Base-by-base conservation (phyloP, 1,140 invertebrate species). In the Chironomus striatipennis region DNA sequence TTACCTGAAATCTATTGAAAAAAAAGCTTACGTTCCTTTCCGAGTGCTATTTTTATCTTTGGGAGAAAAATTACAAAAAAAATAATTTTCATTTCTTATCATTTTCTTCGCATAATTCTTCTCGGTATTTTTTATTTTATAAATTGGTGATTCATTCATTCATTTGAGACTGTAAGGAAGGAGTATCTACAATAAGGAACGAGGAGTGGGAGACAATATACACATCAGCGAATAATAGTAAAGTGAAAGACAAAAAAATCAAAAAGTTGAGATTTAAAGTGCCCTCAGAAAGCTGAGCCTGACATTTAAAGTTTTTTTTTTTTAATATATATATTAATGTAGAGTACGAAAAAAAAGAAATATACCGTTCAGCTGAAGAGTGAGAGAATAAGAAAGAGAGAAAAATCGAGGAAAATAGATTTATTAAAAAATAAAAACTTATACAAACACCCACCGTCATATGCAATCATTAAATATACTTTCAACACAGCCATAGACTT, bases 371-470 rank as follows among this genome's bases (percentile, higher is more conserved):
- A 57, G 47, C 47, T 57, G n/a, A 57, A 57, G 47, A 57, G 12
- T 1, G 24, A 34, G 24, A 34, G 24, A 34, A 5, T 2, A 5
- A 34, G 24, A 2, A 5, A 57, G 47, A 57, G 15, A 57, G 12
- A 57, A 15, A n/a, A n/a, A 57, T 57, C n/a, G 47, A 57, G 47
- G 47, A 57, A 57, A 57, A 57, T 57, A 57, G 47, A 57, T 57
- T 57, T 57, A 57, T 57, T 57, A 57, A n/a, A n/a, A n/a, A n/a
- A n/a, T n/a, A n/a, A n/a, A n/a, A 34, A 57, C 47, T 57, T 57
- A 57, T 57, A 57, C 47, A 57, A 57, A 57, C 47, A 57, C 47
- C 47, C 47, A 57, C 47, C 12, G 47, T 57, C 47, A 57, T 57
- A 57, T 57, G 47, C 8, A 57, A 57, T 57, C 47, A 57, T 57